Conservation (phyloP, 2,797 vertebrate species). For the Enteromius anoplus region DNA sequence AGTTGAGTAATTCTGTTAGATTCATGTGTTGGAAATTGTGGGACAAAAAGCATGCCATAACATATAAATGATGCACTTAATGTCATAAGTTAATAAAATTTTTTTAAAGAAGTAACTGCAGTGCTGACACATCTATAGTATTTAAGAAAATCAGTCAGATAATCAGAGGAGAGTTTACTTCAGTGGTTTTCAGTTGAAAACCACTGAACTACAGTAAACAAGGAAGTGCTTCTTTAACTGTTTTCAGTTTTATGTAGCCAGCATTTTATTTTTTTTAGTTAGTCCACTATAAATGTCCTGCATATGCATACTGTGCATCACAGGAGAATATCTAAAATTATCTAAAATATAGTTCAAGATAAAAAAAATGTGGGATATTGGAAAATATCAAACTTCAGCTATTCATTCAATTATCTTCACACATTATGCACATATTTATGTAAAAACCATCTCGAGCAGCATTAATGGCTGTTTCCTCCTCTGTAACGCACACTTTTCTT, state of each 20-base stretch:
- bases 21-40: background rate
- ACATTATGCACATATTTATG: background rate
- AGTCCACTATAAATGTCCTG: background rate
- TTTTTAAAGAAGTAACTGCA: background rate
- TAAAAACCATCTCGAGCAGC: background rate
- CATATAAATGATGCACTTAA: too few relatives aligned
- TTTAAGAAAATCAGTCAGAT: background rate
- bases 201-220: background rate
- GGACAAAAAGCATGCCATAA: background rate
- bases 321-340: background rate
- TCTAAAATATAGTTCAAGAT: background rate
- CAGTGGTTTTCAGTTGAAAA: too few relatives aligned
- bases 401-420: background rate
- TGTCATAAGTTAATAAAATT: too few relatives aligned
- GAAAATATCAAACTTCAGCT: background rate
- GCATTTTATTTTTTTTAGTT: background rate
- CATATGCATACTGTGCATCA: background rate
- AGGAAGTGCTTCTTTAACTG: background rate
- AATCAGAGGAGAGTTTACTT: too few relatives aligned
- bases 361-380: background rate
- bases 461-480: background rate
- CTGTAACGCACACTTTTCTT: background rate
- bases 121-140: background rate
- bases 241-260: background rate
- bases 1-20: background rate